Base-by-base conservation (phyloP, 2,113 vertebrate genomes). In the Rattus norvegicus region DNA sequence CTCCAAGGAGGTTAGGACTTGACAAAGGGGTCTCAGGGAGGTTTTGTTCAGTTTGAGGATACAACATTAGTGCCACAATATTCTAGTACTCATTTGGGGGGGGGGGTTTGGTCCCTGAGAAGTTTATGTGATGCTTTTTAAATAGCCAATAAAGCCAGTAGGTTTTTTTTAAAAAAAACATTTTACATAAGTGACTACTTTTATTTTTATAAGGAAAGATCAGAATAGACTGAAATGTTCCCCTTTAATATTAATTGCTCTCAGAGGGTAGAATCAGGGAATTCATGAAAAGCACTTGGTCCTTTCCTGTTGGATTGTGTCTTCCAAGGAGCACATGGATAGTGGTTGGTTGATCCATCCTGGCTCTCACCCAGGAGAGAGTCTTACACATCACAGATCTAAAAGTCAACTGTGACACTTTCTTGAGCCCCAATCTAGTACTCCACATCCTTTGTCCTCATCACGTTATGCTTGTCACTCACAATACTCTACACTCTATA, bases 151-250 rank as follows among this genome's bases (percentile, higher is more conserved):
- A 49, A 93, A 93, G 56, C 13, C 36, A 30, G 30, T 75, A 43
- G 43, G 3, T 65, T 94, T 36, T 43, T 65, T 96, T 97, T 43
- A 65, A 61, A 61, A 61, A 61, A 61, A 96, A 81, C 10, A 79
- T 17, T 77, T 39, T 69, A 52, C 30, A 17, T 59, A 4, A 36
- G 14, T 67, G 3, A 52, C 1, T 70, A 56, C 73, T 49, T 88
- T 65, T 26, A 65, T 30, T 76, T 84, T 92, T 91, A 70, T 14
- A 91, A 43, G 43, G 65, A 91, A 80, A 36, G 1, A 73, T 65
- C 69, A 81, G 65, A 90, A 93, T 56, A n/a, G 56, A 70, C 8
- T 69, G 4, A 79, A 19, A 16, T 12, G 12, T 77, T 95, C 47
- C 39, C 75, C 91, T 88, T 75, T 24, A 30, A 69, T 61, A 47